phyloP scores from a whole-genome alignment of 2,888 invertebrate species.

The Eupithecia centaureata region DNA sequence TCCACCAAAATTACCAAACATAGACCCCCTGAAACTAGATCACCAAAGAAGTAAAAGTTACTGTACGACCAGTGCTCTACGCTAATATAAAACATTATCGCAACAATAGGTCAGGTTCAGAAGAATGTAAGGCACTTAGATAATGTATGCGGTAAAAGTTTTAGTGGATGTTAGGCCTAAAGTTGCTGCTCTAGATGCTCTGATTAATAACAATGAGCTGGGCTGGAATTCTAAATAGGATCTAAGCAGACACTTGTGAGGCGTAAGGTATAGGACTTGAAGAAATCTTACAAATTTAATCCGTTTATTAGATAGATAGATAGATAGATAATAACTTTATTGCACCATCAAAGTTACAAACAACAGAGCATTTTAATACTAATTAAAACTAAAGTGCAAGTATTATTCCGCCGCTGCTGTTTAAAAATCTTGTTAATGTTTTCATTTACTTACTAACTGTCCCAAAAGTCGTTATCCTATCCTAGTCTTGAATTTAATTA shows the following conservation, averaged over 20 bases:
- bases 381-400: too few relatives aligned
- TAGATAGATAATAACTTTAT: too few relatives aligned
- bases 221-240: slow-evolving; percentile 38
- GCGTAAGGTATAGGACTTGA: slow-evolving; percentile 36
- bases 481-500: too few relatives aligned
- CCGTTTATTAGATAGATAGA: too few relatives aligned
- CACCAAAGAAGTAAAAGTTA: slow-evolving; percentile 8
- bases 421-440: too few relatives aligned
- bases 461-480: too few relatives aligned
- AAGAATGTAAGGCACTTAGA: background rate
- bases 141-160: background rate
- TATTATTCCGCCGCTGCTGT: too few relatives aligned
- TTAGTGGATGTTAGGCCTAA: slow-evolving; percentile 38
- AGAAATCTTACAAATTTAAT: slow-evolving; percentile 48
- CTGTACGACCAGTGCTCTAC: background rate
- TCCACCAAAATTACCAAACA: slow-evolving; percentile 14
- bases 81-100: background rate
- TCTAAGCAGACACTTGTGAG: slow-evolving; percentile 38
- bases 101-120: background rate
- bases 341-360: too few relatives aligned
- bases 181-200: slow-evolving; percentile 56
- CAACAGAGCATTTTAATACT: too few relatives aligned
- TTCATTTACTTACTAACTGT: too few relatives aligned
- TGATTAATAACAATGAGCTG: slow-evolving; percentile 46
- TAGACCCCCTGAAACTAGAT: slow-evolving; percentile 6